These are phyloP conservation scores for Sorex fumeus DNA, from an alignment of 2,113 vertebrate species.

Conservation along the genomic window DNA sequence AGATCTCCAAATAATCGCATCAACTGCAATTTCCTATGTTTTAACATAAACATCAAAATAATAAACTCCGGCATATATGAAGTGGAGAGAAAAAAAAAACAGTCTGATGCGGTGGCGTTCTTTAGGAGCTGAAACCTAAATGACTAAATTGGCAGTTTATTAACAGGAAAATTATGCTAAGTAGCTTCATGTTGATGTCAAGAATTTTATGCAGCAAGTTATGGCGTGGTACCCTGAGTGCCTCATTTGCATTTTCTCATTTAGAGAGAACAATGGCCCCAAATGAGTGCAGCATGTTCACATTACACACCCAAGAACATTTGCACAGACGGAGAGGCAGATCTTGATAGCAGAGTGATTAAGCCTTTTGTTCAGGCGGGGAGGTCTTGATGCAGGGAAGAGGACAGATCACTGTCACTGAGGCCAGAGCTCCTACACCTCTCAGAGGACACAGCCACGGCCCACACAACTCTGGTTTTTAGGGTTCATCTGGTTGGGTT, in stretches of 20 bases:
- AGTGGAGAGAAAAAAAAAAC: conserved; percentile 54
- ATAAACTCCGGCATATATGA: conserved; percentile 77
- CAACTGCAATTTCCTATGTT: conserved; percentile 81
- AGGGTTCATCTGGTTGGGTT: conserved; percentile 10
- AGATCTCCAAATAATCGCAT: conserved; percentile 77
- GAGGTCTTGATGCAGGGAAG: conserved; percentile 58
- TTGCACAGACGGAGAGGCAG: conserved; percentile 80
- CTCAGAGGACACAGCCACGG: conserved; percentile 9
- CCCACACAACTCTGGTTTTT: background rate
- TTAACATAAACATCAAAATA: conserved; percentile 84
- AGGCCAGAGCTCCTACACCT: conserved; percentile 66
- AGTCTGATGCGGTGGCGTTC: conserved; percentile 78
- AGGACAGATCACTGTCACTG: conserved; percentile 51
- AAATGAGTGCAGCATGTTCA: conserved; percentile 89
- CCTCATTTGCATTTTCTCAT: conserved; percentile 92
- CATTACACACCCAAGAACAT: conserved; percentile 86
- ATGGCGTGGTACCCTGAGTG: conserved; percentile 83
- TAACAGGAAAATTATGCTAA: conserved; percentile 95
- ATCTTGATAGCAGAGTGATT: conserved; percentile 83
- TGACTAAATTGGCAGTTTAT: conserved; percentile 94
- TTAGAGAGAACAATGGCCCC: conserved; percentile 90
- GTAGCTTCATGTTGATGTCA: conserved; percentile 90
- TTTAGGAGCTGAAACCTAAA: conserved; percentile 87
- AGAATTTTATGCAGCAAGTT: conserved; percentile 89
- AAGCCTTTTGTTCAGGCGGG: conserved; percentile 80